Evolutionary conservation across 1,140 invertebrate species (phyloP), one percentile per base, ranked within the genome.

Genomic region (Oryctes rhinoceros): DNA sequence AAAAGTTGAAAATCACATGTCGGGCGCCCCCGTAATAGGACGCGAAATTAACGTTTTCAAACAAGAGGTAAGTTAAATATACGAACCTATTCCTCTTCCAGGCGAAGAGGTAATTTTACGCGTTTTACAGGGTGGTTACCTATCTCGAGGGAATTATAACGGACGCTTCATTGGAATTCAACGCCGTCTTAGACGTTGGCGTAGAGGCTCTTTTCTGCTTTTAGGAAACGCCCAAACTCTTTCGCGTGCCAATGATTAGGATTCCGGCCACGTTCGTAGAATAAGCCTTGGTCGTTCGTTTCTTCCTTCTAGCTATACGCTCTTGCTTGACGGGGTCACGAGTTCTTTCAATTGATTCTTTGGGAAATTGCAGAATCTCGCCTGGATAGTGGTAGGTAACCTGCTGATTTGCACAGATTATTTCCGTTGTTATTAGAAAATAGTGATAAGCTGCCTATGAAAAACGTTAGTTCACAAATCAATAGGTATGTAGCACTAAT

Each of bases 121-220:
- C 65, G 65, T 9, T 67, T 67, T 67, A 24, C 65, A 67, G 65
- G 65, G 65, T 67, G 65, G 65, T 71, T 71, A 71, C 18, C 20
- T 71, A 37, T 30, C 65, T 37, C 65, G 7, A 24, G 18, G 65
- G 65, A 71, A 71, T 71, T 71, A 71, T 71, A 71, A 71, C 65
- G 65, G 65, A 15, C 11, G 35, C 18, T 71, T 71, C 65, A 71
- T 71, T 37, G 20, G 65, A 35, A 71, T 71, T 71, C 65, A 24
- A 24, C 9, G 20, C 35, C 9, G 9, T 59, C 15, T 9, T 18
- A 37, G 65, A 15, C 37, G 10, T 13, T 71, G 65, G 65, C 20
- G 24, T 10, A 71, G 65, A 30, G 30, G 7, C 9, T 71, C 65
- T 71, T 15, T 71, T 15, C 35, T 71, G 35, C 35, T 71, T 37